Conservation (phyloP, 2,113 vertebrate species). For the Stigmatopora nigra region DNA sequence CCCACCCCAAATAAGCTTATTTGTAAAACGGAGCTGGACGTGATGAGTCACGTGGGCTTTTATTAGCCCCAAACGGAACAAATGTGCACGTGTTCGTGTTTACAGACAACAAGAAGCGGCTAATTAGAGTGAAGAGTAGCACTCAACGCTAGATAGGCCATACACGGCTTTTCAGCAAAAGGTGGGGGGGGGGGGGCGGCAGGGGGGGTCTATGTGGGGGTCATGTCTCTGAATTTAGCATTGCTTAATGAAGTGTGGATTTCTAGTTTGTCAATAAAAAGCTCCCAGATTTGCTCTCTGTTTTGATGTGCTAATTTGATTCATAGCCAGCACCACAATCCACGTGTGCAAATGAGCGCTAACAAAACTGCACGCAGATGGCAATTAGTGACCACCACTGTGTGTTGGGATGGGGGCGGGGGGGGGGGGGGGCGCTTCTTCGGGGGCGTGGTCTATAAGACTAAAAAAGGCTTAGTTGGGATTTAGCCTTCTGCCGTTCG, state of each 20-base stretch:
- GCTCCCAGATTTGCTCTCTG: constrained; percentile 16
- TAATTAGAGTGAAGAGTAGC: constrained; percentile 5
- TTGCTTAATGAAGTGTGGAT: constrained; percentile 30
- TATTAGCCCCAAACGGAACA: constrained; percentile 11
- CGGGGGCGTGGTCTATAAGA: constrained; percentile 4
- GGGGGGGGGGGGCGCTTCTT: constrained; percentile 1
- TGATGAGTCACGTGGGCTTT: background rate
- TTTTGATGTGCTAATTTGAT: constrained; percentile 68
- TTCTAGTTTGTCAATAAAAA: constrained; percentile 20
- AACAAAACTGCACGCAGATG: constrained; percentile 26
- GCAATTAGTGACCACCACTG: constrained; percentile 26
- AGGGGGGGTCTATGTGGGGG: constrained; percentile 1
- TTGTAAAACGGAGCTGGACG: background rate
- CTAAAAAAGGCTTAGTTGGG: constrained; percentile 14
- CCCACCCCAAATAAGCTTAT: background rate
- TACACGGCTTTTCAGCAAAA: constrained; percentile 19
- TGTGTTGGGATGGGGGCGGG: background rate
- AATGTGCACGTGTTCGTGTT: constrained; percentile 21
- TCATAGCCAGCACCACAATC: constrained; percentile 38
- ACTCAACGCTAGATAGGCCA: background rate
- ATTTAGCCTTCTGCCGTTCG: background rate
- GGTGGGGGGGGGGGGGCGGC: background rate
- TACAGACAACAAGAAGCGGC: constrained; percentile 24
- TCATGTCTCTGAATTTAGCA: constrained; percentile 18
- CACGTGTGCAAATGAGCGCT: constrained; percentile 35